Evolutionary conservation across 2,888 invertebrate species (phyloP).

Genomic region (Mayetiola destructor): DNA sequence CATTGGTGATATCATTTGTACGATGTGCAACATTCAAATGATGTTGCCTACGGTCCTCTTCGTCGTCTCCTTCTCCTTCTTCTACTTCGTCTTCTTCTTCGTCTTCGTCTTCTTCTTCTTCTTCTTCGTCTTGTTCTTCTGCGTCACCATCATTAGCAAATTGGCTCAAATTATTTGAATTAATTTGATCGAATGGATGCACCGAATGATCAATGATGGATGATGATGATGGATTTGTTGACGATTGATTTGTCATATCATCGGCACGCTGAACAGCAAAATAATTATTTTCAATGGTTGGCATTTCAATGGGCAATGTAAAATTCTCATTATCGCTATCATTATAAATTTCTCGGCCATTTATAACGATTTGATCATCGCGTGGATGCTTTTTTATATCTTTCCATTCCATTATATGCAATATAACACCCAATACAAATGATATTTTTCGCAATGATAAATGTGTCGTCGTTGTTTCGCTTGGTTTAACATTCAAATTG

Average conservation of each 20-base stretch:
- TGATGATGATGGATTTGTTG: slow-evolving; percentile 18
- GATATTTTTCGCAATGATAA: slow-evolving; percentile 59
- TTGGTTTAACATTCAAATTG: slow-evolving; percentile 51
- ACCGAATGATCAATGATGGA: slow-evolving; percentile 46
- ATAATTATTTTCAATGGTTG: slow-evolving; percentile 31
- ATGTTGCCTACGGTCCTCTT: too few relatives aligned
- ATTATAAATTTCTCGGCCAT: slow-evolving; percentile 13
- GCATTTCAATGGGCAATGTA: slow-evolving; percentile 17
- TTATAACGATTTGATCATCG: slow-evolving; percentile 11
- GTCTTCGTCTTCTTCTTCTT: too few relatives aligned
- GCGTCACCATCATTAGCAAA: too few relatives aligned
- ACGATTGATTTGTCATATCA: neutral
- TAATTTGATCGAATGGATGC: slow-evolving; percentile 50
- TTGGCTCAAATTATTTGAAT: neutral
- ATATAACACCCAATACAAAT: slow-evolving; percentile 71
- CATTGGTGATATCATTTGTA: slow-evolving; percentile 21
- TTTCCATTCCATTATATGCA: slow-evolving; percentile 78
- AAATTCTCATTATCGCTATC: neutral
- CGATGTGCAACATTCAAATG: slow-evolving; percentile 40
- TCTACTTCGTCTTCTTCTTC: too few relatives aligned
- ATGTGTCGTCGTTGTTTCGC: slow-evolving; percentile 46
- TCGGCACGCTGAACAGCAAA: slow-evolving; percentile 28
- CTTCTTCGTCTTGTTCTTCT: too few relatives aligned
- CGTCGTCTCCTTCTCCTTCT: too few relatives aligned
- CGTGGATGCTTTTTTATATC: slow-evolving; percentile 62